These are phyloP conservation scores for Procambarus clarkii DNA, from an alignment of 1,140 invertebrate species.

Conservation along the genomic window DNA sequence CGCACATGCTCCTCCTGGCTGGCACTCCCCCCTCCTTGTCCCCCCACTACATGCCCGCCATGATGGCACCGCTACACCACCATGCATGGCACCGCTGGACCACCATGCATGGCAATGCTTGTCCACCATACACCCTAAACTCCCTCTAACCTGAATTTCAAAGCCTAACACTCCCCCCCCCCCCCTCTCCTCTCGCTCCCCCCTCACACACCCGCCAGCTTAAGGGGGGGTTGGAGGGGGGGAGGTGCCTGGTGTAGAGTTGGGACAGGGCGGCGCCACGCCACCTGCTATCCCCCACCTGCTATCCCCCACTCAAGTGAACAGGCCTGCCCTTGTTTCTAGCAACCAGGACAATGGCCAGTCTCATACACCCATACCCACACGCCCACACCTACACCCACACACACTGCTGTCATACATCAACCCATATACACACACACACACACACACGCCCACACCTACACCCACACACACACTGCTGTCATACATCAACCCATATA, in stretches of 20 bases:
- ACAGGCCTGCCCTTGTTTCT: slow-evolving; percentile 23
- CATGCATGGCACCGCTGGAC: too few relatives aligned
- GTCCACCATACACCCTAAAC: neutral
- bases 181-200: neutral
- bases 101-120: neutral
- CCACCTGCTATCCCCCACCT: slow-evolving; percentile 2
- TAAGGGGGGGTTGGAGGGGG: neutral
- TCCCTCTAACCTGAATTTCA: neutral
- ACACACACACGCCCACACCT: neutral
- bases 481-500: too few relatives aligned
- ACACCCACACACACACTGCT: slow-evolving; percentile 14
- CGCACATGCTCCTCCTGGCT: too few relatives aligned
- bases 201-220: neutral
- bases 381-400: too few relatives aligned
- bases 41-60: too few relatives aligned
- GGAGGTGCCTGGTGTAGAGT: slow-evolving; percentile 19
- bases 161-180: neutral
- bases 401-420: neutral
- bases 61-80: too few relatives aligned
- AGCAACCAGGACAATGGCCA: too few relatives aligned
- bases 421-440: neutral
- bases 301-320: slow-evolving; percentile 11
- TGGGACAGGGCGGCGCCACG: slow-evolving; percentile 34
- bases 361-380: too few relatives aligned
- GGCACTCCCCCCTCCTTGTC: too few relatives aligned